Evolutionary conservation across 2,113 vertebrate species (phyloP), one percentile per base, ranked within the genome.

Genomic region (Heterotilapia buettikoferi): DNA sequence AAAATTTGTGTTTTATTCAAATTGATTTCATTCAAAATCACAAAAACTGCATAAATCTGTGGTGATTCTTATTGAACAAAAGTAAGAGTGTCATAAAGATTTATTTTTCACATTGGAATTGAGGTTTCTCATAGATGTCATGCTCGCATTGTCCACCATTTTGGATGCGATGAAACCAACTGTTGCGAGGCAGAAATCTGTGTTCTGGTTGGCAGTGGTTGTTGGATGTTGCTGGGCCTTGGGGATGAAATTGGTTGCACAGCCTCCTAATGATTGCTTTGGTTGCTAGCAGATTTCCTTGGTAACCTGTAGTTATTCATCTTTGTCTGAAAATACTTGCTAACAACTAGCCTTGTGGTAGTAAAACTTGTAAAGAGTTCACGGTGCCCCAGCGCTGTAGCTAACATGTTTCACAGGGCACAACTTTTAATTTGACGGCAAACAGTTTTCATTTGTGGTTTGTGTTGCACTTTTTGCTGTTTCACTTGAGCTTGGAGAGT

Each of bases 71-170:
- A 43, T 4, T 71, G 36, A 71, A 71, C 38, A 71, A 71, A 71
- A 16, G n/a, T 1, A 24, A 21, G 36, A 14, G 36, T 1, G 0
- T 1, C 38, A 43, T 43, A 9, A 71, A 71, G n/a, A 71, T 16
- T 24, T 71, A 9, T 16, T 71, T 24, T 24, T 16, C 38, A 6
- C n/a, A 68, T 13, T 68, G 19, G 11, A 68, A 68, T 10, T 73
- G 13, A 73, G 40, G 9, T 47, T 29, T 76, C 24, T 47, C 14
- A 76, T 10, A 26, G 40, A 73, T 45, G 40, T 18, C 40, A 7
- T 45, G 40, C 38, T 16, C 38, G 26, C 12, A 6, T 73, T 73
- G 40, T 47, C 21, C 9, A 45, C 40, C 21, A 47, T 47, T 29
- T 73, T 45, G 68, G 14, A 73, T 45, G 40, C 9, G 1, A 73